phyloP scores from a whole-genome alignment of 2,797 vertebrate species.

The Huso huso region DNA sequence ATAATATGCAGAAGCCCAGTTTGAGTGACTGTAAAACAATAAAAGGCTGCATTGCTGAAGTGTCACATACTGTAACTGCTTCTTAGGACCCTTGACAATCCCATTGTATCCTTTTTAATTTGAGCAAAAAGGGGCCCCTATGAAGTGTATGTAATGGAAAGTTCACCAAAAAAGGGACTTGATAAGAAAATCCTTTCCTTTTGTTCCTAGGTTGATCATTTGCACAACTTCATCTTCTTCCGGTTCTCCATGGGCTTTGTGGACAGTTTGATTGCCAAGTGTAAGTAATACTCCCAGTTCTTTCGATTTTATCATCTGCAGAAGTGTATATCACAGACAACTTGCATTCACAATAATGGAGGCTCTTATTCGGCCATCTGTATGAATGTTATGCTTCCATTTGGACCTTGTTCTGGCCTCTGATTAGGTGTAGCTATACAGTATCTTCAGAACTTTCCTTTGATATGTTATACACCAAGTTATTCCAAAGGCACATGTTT shows the following conservation, averaged over 20 bases:
- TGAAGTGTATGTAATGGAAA: conserved; percentile 3
- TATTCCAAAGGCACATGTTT: neutral
- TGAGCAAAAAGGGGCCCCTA: conserved; percentile 2
- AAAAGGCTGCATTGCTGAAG: no score
- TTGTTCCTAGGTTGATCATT: conserved; percentile 78
- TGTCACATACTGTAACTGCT: no score
- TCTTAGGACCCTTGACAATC: no score
- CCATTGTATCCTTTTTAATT: neutral
- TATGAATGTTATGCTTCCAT: conserved; percentile 9
- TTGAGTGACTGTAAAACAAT: no score
- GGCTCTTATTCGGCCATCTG: neutral
- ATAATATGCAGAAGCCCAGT: no score
- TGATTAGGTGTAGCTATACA: no score
- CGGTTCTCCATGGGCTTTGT: conserved; percentile 97
- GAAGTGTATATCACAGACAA: neutral
- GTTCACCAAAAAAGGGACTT: no score
- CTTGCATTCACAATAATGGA: neutral
- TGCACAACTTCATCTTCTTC: conserved; percentile 94
- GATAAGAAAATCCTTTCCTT: neutral
- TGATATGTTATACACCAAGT: neutral
- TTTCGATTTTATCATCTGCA: no score
- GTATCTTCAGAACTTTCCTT: no score
- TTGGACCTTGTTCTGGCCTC: no score
- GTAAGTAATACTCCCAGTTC: conserved; percentile 54
- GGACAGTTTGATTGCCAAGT: conserved; percentile 93